A percentile compares a stretch with the other conserved stretches of the same genome.
These are phyloP conservation scores for Sipha maydis DNA, from an alignment of 2,888 invertebrate species.

Conservation along the genomic window DNA sequence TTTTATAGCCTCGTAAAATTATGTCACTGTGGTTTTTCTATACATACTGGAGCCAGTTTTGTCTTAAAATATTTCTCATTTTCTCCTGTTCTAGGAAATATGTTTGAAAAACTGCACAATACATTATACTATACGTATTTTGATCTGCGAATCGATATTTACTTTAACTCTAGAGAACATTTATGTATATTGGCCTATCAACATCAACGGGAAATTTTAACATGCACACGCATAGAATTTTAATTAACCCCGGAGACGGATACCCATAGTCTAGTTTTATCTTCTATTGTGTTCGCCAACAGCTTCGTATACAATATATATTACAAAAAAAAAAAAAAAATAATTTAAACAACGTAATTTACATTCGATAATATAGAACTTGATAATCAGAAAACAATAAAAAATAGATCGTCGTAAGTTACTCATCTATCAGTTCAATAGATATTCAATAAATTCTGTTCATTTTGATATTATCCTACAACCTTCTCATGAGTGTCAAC, in stretches of 20 bases:
- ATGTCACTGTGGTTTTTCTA: background rate
- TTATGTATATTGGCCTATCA: slow-evolving; percentile 18
- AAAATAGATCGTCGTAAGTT: too few species aligned
- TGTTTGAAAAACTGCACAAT: background rate
- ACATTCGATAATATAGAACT: too few species aligned
- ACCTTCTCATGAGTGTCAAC: too few species aligned
- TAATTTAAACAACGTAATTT: too few species aligned
- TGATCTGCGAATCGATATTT: background rate
- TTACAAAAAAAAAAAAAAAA: too few species aligned
- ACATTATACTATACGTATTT: background rate
- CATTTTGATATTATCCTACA: too few species aligned
- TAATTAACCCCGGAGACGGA: slow-evolving; percentile 39
- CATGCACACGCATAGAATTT: background rate
- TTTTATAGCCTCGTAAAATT: slow-evolving; percentile 14
- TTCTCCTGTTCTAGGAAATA: background rate
- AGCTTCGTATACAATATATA: too few species aligned
- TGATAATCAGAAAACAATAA: too few species aligned
- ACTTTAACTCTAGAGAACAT: background rate
- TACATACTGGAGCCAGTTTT: background rate
- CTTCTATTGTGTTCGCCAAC: background rate
- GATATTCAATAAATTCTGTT: too few species aligned
- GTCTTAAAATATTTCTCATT: background rate
- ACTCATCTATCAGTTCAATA: too few species aligned
- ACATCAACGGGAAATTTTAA: slow-evolving; percentile 31
- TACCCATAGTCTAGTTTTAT: slow-evolving; percentile 17